Evolutionary conservation across 2,113 vertebrate species (phyloP), one percentile per base, ranked within the genome.

Genomic region (Salminus brasiliensis): DNA sequence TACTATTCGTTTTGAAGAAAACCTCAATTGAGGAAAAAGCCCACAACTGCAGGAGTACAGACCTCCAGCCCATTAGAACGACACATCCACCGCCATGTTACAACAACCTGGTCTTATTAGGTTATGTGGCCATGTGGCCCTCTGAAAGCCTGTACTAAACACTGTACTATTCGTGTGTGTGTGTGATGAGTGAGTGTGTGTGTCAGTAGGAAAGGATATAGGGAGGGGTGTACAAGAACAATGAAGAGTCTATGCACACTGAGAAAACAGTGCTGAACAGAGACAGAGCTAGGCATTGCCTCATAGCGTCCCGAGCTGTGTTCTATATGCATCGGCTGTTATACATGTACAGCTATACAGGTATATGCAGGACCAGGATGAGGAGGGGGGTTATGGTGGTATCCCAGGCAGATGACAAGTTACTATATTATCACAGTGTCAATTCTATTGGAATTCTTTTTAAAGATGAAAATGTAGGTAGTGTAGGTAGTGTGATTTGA

Each of bases 161-260:
- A 3, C 39, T 45, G 27, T 49, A 13, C 25, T 49, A 1, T 18
- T 16, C 8, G 39, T 62, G 72, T 25, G 39, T 63, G 49, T 29
- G 55, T 52, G 12, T 52, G n/a, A n/a, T n/a, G n/a, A n/a, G n/a
- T n/a, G n/a, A n/a, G 39, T 62, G 72, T 25, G 39, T 63, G 49
- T 29, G 55, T 52, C 16, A 21, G 47, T 52, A 8, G 29, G 30
- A 9, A 47, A 21, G 16, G 59, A 62, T 30, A 29, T 30, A 15
- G 7, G 30, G 18, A 16, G 29, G 60, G 27, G 30, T 15, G 25
- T n/a, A 21, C 12, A 49, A 3, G 27, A 13, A 49, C 72, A 75
- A 81, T 69, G 72, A 63, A 68, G 29, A 78, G 34, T 71, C 74
- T 81, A 83, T 60, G 13, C 30, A 34, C 49, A 53, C 4, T 30